Evolutionary conservation across 1,140 invertebrate genomes (phyloP).

Genomic region (Drosophila funebris): DNA sequence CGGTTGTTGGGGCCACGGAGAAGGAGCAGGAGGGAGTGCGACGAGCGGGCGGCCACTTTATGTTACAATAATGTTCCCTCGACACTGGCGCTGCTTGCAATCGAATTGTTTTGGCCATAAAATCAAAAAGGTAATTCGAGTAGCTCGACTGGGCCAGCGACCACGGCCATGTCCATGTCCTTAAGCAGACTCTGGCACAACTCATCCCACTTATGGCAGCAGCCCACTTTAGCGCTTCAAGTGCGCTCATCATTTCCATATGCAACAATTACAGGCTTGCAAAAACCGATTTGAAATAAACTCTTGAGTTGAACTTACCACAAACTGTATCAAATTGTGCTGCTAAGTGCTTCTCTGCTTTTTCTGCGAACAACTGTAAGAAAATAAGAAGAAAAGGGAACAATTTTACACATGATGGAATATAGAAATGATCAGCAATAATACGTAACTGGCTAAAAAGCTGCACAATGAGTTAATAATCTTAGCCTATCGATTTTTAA

Average conservation of each 20-base stretch:
- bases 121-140: constrained; percentile 79
- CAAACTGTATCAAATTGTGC: neutral
- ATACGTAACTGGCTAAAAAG: too few species aligned
- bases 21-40: neutral
- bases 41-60: constrained; percentile 64
- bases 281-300: neutral
- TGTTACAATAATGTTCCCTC: constrained; percentile 80
- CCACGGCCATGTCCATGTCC: constrained; percentile 5
- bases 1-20: constrained; percentile 20
- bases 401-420: too few species aligned
- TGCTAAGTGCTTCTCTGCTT: neutral
- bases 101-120: constrained; percentile 83
- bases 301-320: neutral
- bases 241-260: constrained; percentile 26
- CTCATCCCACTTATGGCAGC: neutral
- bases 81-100: constrained; percentile 63
- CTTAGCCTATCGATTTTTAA: too few species aligned
- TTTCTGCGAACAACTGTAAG: neutral
- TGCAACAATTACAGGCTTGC: neutral
- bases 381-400: too few species aligned
- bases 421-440: neutral
- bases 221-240: constrained; percentile 4
- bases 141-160: constrained; percentile 25
- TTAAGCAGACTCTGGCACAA: neutral
- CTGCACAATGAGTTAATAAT: too few species aligned